Evolutionary conservation across 2,797 vertebrate genomes (phyloP).

Genomic region (Pseudocheirus occidentalis): DNA sequence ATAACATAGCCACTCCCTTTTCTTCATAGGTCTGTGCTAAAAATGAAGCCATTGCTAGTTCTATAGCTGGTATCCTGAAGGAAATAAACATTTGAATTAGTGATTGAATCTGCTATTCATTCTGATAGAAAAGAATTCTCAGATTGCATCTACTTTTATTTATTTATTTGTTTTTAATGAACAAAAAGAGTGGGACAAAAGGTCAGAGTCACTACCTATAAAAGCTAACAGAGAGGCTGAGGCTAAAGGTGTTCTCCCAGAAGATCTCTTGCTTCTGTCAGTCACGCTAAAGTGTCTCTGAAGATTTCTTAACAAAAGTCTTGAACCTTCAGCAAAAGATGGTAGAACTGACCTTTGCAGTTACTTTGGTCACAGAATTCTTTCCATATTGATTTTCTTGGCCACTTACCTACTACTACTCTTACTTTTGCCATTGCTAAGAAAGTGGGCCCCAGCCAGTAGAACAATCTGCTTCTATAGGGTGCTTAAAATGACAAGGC

Average conservation of each 20-base stretch:
- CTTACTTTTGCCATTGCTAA: conserved; percentile 45
- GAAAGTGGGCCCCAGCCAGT: conserved; percentile 37
- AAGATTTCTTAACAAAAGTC: conserved; percentile 61
- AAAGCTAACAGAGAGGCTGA: conserved; percentile 64
- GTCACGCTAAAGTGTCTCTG: conserved; percentile 28
- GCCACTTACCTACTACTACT: conserved; percentile 50
- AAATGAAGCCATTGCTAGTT: conserved; percentile 60
- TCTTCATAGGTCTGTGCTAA: conserved; percentile 65
- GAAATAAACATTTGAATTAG: conserved; percentile 64
- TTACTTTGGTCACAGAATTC: conserved; percentile 23
- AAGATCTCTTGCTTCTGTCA: conserved; percentile 50
- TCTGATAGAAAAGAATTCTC: conserved; percentile 46
- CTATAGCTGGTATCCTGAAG: conserved; percentile 47
- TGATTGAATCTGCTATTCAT: conserved; percentile 59
- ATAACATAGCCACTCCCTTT: conserved; percentile 47
- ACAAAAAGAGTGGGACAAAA: conserved; percentile 59
- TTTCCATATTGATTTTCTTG: conserved; percentile 50
- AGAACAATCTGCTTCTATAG: conserved; percentile 35
- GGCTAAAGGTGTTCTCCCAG: conserved; percentile 40
- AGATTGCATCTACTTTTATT: conserved; percentile 6
- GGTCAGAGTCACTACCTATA: conserved; percentile 64
- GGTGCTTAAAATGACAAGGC: conserved; percentile 34
- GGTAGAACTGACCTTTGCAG: conserved; percentile 28
- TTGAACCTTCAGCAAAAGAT: conserved; percentile 57
- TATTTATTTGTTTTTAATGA: conserved; percentile 51